Base-by-base conservation (phyloP, 2,113 vertebrate genomes). In the Varanus salvator region DNA sequence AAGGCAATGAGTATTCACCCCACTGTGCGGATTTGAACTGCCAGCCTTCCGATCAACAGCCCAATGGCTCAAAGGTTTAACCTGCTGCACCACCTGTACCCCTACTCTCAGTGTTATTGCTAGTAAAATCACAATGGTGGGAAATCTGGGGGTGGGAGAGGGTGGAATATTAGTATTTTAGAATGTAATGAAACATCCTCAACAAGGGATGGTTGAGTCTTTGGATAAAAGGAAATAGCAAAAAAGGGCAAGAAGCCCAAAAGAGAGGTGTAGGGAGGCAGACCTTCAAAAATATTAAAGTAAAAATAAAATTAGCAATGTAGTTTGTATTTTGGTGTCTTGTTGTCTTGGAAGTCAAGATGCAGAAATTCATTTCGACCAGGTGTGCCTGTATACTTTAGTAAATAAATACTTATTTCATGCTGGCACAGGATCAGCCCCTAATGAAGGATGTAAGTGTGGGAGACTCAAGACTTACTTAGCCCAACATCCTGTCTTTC, bases 351-450 rank as follows among this genome's bases (percentile, higher is more conserved):
- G 38, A 44, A 44, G 38, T 44, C 38, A 44, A 44, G 38, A 44
- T 44, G 38, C 3, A 3, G 38, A 44, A 44, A 44, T 44, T 44
- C 38, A 44, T 44, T 44, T 44, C 38, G 38, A 44, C 38, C 38
- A 44, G 38, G 38, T 44, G 44, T 6, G 60, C 57, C 52, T 87
- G 38, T 76, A 92, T 44, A 74, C 54, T 89, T 92, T 64, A 29
- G 54, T 57, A 4, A 1, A 31, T 57, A 3, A 83, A 77, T 86
- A 3, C 85, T 91, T 84, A 44, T 82, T 82, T 57, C 57, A 82
- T 82, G 38, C 25, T 82, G 80, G 80, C 80, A 64, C 66, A 54
- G 82, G 82, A 60, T 68, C 72, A 48, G 48, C 48, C 93, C 48
- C 29, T 44, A 85, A 71, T 71, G 69, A 71, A 71, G 69, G 31